Percentiles rank a stretch among this genome's conserved stretches.
Evolutionary conservation across 2,888 invertebrate genomes (phyloP).

Genomic region (Branchellion lobata): DNA sequence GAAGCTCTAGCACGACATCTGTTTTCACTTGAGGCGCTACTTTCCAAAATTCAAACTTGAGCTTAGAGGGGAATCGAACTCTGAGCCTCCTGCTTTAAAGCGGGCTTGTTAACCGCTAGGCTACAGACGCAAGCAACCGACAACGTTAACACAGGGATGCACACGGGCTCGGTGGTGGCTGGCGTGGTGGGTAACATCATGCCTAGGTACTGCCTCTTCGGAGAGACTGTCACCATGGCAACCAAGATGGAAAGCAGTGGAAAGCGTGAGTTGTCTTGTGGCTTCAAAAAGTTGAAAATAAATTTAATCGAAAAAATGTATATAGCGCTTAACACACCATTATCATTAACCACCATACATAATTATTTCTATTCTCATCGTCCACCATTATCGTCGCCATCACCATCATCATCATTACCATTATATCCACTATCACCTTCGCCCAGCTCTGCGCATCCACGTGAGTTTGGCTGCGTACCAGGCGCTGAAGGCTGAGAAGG

Average conservation of each 20-base stretch:
- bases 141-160: no score
- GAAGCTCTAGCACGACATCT: no score
- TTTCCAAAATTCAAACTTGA: no score
- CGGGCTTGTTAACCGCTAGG: no score
- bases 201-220: conserved; percentile 47
- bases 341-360: not conserved
- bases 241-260: conserved; percentile 53
- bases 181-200: conserved; percentile 55
- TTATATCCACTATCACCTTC: not conserved
- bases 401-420: conserved; percentile 7
- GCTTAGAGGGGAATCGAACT: no score
- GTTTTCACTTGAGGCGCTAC: no score
- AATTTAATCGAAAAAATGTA: no score
- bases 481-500: conserved; percentile 42
- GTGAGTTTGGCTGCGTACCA: conserved; percentile 48
- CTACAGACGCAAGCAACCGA: no score
- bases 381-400: not conserved
- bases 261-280: conserved; percentile 51
- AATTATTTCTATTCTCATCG: not conserved
- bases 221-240: conserved; percentile 50
- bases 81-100: no score
- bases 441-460: conserved; percentile 51
- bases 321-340: no score
- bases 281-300: no score
- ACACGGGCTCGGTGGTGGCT: conserved; percentile 55